Conservation (phyloP, 2,797 vertebrate species). For the Setipinna tenuifilis region DNA sequence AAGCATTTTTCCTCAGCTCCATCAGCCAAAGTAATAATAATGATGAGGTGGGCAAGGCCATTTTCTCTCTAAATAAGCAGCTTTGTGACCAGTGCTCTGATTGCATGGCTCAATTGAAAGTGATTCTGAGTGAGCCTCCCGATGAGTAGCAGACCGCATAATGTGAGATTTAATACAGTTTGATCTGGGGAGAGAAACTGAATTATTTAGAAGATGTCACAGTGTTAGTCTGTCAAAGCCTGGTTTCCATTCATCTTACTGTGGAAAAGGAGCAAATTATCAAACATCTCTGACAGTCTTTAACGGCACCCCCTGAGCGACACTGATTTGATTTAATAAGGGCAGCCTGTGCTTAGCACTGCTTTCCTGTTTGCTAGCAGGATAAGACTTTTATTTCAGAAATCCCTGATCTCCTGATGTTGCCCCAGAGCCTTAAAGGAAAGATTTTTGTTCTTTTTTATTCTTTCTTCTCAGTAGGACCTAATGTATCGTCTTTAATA, state of each 20-base stretch:
- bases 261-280: background rate
- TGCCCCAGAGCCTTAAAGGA: background rate
- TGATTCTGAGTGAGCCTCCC: background rate
- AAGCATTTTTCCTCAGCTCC: background rate
- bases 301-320: background rate
- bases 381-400: background rate
- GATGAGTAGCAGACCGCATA: background rate
- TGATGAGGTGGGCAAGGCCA: background rate
- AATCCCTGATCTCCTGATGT: background rate
- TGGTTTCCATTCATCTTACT: background rate
- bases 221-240: background rate
- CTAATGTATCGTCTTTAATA: background rate
- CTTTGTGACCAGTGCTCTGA: background rate
- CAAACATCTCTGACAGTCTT: background rate
- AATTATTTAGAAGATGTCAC: background rate
- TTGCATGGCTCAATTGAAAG: background rate
- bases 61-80: background rate
- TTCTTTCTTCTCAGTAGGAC: background rate
- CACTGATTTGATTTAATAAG: background rate
- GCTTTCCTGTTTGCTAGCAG: background rate
- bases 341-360: background rate
- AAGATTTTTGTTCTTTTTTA: background rate
- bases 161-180: constrained; percentile 13
- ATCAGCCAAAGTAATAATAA: background rate
- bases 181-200: background rate